These are phyloP conservation scores for Cynocephalus volans DNA, from an alignment of 2,113 vertebrate species.

Conservation along the genomic window DNA sequence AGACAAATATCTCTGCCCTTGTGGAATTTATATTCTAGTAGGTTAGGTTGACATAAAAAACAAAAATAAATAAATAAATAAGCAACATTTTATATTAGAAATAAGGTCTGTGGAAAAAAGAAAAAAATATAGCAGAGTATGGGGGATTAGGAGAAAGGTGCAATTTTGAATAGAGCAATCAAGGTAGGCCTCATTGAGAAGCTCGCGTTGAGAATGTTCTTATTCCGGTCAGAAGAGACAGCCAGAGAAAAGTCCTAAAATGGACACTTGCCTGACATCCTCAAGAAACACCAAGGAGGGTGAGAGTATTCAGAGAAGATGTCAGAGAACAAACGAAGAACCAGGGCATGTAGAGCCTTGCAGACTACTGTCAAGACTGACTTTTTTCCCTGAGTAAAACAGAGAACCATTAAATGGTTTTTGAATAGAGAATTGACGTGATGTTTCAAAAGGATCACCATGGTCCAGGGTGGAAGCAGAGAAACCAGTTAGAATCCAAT, in stretches of 20 bases:
- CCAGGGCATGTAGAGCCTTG: neutral
- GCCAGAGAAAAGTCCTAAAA: neutral
- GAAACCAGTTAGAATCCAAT: neutral
- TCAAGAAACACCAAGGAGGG: neutral
- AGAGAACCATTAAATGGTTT: neutral
- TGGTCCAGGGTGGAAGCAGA: neutral
- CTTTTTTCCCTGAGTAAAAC: neutral
- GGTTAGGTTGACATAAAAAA: neutral
- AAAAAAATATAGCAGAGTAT: neutral
- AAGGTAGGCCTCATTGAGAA: neutral
- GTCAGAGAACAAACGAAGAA: neutral
- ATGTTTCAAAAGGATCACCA: neutral
- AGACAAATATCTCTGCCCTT: neutral
- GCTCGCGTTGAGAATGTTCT: neutral
- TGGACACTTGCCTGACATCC: neutral
- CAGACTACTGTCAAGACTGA: neutral
- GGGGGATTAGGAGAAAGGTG: neutral
- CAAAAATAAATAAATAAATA: neutral
- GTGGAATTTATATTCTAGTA: constrained; percentile 20
- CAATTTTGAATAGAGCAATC: neutral
- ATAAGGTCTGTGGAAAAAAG: neutral
- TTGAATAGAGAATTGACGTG: neutral
- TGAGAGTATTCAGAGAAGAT: neutral
- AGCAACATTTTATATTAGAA: constrained; percentile 23
- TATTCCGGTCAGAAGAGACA: neutral